phyloP scores from a whole-genome alignment of 2,797 vertebrate species.

The Megaceryle alcyon region DNA sequence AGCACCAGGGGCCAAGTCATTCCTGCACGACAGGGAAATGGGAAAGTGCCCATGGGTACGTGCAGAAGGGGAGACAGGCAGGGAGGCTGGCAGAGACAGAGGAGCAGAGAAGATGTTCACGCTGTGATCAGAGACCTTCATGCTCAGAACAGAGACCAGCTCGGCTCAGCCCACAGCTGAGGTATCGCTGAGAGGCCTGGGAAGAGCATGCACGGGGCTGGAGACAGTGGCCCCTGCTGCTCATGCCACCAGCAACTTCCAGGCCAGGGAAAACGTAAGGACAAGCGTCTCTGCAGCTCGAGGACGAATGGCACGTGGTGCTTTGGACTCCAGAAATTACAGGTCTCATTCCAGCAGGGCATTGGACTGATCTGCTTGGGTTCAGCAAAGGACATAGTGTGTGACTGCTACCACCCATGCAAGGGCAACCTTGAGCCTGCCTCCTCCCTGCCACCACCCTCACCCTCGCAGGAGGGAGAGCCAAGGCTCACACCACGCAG shows the following conservation, averaged over 20 bases:
- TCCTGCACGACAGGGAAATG: not conserved
- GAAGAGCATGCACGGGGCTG: not conserved
- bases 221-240: not conserved
- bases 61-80: not conserved
- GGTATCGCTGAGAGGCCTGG: not conserved
- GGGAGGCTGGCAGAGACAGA: not conserved
- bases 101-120: not conserved
- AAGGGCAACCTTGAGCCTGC: not conserved
- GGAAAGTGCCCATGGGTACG: fast-evolving
- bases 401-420: not conserved
- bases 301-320: not conserved
- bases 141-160: not conserved
- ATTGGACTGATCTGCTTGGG: not conserved
- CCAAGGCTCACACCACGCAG: not conserved
- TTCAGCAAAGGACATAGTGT: not conserved
- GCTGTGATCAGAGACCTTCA: fast-evolving
- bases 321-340: not conserved
- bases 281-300: not conserved
- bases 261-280: not conserved
- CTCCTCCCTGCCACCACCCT: not conserved
- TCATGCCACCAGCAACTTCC: not conserved
- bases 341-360: not conserved
- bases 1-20: not conserved
- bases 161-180: not conserved
- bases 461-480: fast-evolving